Evolutionary conservation across 2,888 invertebrate genomes (phyloP), one percentile per base, ranked within the genome.

Genomic region (Formica aserva): DNA sequence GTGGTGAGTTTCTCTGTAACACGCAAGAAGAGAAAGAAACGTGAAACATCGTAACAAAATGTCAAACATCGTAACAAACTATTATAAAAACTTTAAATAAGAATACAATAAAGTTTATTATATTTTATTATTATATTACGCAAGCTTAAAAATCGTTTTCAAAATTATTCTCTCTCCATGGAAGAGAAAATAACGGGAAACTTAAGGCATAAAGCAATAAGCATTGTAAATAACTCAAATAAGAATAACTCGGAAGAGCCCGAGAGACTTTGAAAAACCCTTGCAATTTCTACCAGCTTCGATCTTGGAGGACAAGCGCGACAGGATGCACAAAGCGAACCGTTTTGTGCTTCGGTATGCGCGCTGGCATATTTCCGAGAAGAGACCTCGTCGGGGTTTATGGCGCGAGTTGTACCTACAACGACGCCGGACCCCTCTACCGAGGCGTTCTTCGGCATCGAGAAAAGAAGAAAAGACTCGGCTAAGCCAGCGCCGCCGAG

Each of bases 1-100:
- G 97, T 96, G 94, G 96, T 96, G 95, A 97, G 96, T 95, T 96
- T 96, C 95, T 96, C 97, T 97, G 96, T 65, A 96, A 96, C 95
- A 92, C 77, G 85, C 41, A 84, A 88, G 84, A 76, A 55, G 35
- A 81, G 52, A 84, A 32, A 29, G 15, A 22, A n/a, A 8, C 29
- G 15, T 22, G 13, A 35, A 75, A 45, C 45, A 4, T 4, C 9
- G 11, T 22, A 60, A 22, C 22, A 22, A 22, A 22, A 22, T 22
- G 22, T 22, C 22, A 22, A 22, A 60, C 41, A 8, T n/a, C 18
- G n/a, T 15, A 18, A 32, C 26, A 4, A 52, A 26, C 4, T 13
- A 38, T 67, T 35, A 38, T 22, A 38, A 26, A 26, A 1, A 26
- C 26, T 65, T 52, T 52, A 55, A 15, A 29, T 6, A 66, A 55